Percentiles rank a stretch among this genome's conserved stretches.
Conservation (phyloP, 37 sponge, comb jelly and placozoan species). For the Eunapius fragilis region DNA sequence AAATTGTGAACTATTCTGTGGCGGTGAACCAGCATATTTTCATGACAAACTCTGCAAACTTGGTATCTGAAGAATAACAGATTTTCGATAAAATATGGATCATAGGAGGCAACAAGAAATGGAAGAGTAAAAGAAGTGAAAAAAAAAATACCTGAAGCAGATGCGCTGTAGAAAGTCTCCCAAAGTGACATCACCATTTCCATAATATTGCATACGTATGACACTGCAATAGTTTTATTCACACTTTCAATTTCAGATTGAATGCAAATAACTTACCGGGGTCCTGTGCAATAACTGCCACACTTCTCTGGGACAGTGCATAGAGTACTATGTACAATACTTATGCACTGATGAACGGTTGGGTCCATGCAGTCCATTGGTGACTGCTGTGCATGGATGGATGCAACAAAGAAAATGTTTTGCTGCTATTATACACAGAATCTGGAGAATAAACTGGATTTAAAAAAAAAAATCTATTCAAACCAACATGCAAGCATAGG, state of each 20-base stretch:
- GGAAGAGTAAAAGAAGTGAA: too few species aligned
- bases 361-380: slow-evolving; percentile 75
- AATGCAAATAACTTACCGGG: slow-evolving; percentile 30
- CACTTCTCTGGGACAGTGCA: slow-evolving; percentile 57
- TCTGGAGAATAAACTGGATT: too few species aligned
- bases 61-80: too few species aligned
- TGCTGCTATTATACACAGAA: too few species aligned
- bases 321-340: slow-evolving; percentile 61
- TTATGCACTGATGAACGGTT: slow-evolving; percentile 65
- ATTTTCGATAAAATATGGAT: too few species aligned
- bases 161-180: slow-evolving; percentile 88
- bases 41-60: neutral
- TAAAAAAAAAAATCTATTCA: too few species aligned
- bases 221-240: slow-evolving; percentile 7
- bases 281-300: slow-evolving; percentile 38
- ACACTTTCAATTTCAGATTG: too few species aligned
- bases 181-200: slow-evolving; percentile 84
- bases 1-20: too few species aligned
- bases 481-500: too few species aligned
- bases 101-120: too few species aligned
- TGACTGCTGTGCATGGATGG: neutral
- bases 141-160: slow-evolving; percentile 76
- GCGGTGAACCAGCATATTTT: too few species aligned
- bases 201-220: slow-evolving; percentile 86
- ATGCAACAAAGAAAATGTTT: too few species aligned